A percentile compares a stretch with the other conserved stretches of the same genome.
Conservation (phyloP, 2,888 invertebrate species). For the Chalcis sispes region DNA sequence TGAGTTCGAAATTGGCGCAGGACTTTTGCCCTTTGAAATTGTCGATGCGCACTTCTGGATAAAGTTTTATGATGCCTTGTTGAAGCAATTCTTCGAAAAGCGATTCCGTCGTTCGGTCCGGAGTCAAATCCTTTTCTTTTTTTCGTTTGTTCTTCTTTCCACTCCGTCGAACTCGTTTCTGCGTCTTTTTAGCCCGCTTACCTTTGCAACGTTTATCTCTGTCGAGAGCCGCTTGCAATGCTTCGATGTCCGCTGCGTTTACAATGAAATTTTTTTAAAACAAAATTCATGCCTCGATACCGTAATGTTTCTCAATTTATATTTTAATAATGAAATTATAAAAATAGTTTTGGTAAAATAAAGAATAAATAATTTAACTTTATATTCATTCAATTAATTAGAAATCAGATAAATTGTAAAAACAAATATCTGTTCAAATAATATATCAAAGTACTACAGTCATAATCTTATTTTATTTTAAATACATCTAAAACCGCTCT, state of each 20-base stretch:
- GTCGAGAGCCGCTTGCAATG: conserved; percentile 84
- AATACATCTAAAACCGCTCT: too few species aligned
- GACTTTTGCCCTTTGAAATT: conserved; percentile 90
- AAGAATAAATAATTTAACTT: too few species aligned
- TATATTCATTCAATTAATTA: too few species aligned
- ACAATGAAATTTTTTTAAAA: too few species aligned
- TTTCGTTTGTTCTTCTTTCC: conserved; percentile 95
- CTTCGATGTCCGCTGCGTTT: conserved; percentile 79
- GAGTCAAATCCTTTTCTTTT: conserved; percentile 95
- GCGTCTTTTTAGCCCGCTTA: conserved; percentile 87
- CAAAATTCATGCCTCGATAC: too few species aligned
- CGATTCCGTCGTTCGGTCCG: conserved; percentile 92
- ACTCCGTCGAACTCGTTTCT: conserved; percentile 85
- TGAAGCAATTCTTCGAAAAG: conserved; percentile 94
- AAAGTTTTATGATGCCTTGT: conserved; percentile 92
- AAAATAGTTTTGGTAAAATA: too few species aligned
- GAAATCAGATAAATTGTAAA: too few species aligned
- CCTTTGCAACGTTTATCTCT: conserved; percentile 84
- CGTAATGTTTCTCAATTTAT: too few species aligned
- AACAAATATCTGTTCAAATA: too few species aligned
- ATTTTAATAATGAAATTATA: too few species aligned
- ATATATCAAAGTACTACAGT: too few species aligned
- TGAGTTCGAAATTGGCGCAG: conserved; percentile 79
- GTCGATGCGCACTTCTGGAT: conserved; percentile 81
- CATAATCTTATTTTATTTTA: too few species aligned